Percentiles rank a stretch among this genome's conserved stretches.
These are phyloP conservation scores for Poecile atricapillus DNA, from an alignment of 2,113 vertebrate species.

Conservation along the genomic window DNA sequence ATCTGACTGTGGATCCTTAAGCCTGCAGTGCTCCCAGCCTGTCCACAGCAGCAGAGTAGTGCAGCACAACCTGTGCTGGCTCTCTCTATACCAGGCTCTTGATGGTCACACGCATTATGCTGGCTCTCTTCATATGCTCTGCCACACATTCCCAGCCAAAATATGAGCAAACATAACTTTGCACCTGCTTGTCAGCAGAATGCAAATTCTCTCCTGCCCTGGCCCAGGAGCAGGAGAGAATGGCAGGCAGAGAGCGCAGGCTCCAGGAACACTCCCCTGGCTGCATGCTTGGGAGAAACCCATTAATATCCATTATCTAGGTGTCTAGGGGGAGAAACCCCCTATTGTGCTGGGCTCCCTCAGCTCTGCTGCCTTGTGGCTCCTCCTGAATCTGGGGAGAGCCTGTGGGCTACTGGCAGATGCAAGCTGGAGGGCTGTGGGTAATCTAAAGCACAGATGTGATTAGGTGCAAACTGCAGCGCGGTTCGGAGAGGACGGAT, in stretches of 20 bases:
- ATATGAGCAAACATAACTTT: neutral
- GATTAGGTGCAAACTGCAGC: neutral
- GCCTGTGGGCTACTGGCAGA: neutral
- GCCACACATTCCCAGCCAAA: neutral
- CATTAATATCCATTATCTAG: neutral
- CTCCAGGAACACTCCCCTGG: neutral
- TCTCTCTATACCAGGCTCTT: neutral
- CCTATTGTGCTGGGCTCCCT: accelerated
- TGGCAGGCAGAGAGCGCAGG: neutral
- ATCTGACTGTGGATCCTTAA: neutral
- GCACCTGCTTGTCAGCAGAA: neutral
- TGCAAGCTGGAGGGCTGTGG: accelerated
- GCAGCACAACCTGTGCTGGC: accelerated
- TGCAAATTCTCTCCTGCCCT: neutral
- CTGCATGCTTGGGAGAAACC: accelerated
- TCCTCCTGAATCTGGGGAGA: neutral
- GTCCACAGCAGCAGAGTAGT: neutral
- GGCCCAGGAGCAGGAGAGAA: neutral
- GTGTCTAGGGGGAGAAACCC: accelerated
- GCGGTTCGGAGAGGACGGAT: accelerated
- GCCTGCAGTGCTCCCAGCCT: neutral
- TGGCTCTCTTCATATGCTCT: neutral
- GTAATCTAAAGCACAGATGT: neutral
- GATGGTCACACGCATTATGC: neutral
- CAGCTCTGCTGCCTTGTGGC: neutral